Base-by-base conservation (phyloP, 2,888 invertebrate species). In the Gandaritis pyraliata region DNA sequence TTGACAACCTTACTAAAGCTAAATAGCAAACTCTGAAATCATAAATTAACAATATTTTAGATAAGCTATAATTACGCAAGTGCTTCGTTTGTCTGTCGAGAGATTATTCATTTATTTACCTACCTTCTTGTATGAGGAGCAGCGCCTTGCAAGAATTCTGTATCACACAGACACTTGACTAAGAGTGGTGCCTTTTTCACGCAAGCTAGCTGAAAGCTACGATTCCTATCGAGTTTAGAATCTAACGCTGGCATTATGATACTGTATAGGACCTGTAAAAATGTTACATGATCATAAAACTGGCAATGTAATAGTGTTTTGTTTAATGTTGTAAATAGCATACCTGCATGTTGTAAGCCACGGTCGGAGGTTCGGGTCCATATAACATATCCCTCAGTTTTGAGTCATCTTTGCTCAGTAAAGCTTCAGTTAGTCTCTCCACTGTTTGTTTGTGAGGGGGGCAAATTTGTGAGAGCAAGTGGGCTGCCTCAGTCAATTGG, bases 231-330 rank as follows among this genome's bases (percentile, higher is more conserved):
- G 1, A 97, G 94, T 72, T 95, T 93, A 1, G 96, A 95, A 75
- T 97, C 97, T 8, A 95, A 90, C 7, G 98, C 97, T 12, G 99
- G 99, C 96, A 99, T 97, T 67, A 99, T 92, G 84, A 98, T 93
- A 66, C 97, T 96, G 86, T 98, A 98, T 65, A 98, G 92, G 51
- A 98, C 97, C 92, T 93, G 70, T 36, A 69, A 53, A 65, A 55
- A 58, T 11, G 12, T 10, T 36, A 12, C 16, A 10, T 33, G 30
- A 13, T 11, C 15, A 13, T 13, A 11, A 1, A 4, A 48, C 10
- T 33, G 7, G 11, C 5, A 18, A 11, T 8, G 7, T 1, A 13
- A 30, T 15, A 1, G 8, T 48, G 18, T 48, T 30, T 48, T 30
- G 1, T 5, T 50, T 50, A 4, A 6, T 36, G 12, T 18, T 18